Evolutionary conservation across 2,113 vertebrate species (phyloP).

Genomic region (Anarhynchus alexandrinus): DNA sequence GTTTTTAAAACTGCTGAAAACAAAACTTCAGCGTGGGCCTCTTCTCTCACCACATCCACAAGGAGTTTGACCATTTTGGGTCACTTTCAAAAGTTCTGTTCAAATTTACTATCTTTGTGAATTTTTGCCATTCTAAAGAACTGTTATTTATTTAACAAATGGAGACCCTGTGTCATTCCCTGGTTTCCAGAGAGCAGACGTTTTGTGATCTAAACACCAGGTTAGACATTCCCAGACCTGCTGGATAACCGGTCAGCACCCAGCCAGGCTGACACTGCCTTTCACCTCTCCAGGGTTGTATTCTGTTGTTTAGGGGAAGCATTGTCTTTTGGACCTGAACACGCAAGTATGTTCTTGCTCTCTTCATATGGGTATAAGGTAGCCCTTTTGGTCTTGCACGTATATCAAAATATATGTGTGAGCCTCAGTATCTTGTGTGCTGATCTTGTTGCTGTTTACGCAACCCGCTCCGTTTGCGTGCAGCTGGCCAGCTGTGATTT

Average conservation of each 20-base stretch:
- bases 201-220: background rate
- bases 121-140: background rate
- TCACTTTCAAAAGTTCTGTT: background rate
- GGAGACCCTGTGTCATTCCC: background rate
- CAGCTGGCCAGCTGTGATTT: background rate
- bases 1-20: background rate
- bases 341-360: background rate
- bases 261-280: background rate
- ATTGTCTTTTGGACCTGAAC: background rate
- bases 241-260: background rate
- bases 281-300: background rate
- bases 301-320: background rate
- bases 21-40: background rate
- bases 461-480: background rate
- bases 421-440: background rate
- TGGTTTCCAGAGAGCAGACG: background rate
- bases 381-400: background rate
- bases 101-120: background rate
- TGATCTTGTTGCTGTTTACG: background rate
- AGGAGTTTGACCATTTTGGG: background rate
- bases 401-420: rapidly evolving
- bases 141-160: background rate
- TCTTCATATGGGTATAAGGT: background rate
- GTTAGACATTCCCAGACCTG: background rate
- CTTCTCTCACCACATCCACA: background rate